Base-by-base conservation (phyloP, 1,140 invertebrate species). In the Laodelphax striatellus region DNA sequence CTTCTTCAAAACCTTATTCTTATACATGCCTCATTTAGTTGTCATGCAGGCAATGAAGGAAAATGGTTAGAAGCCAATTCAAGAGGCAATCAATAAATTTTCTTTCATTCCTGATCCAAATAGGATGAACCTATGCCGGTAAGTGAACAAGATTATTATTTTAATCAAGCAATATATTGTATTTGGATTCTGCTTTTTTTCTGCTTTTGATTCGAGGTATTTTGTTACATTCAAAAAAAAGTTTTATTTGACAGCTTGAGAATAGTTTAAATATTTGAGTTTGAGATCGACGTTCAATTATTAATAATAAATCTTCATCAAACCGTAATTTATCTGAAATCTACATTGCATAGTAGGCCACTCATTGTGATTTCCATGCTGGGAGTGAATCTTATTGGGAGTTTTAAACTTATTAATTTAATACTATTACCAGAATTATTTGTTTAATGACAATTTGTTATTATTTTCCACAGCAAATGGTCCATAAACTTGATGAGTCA, bases 11-110 rank as follows among this genome's bases (percentile, higher is more conserved):
- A n/a, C 84, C 85, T 0, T 87, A 28, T 87, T 86, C 70, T 71
- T 88, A 8, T 83, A 86, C 69, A 67, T 88, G 57, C 80, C 84
- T 0, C 82, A 86, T 69, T 74, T 84, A 13, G 83, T 82, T 80
- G 81, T 14, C 85, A 87, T 65, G 77, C 79, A 0, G 84, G 78
- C 1, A 75, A 85, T 62, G 72, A 76, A 52, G 76, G 79, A 11
- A 75, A 76, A 63, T 76, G 77, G 8, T 69, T 81, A 11, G 82
- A 88, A 68, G 80, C 80, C 0, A 81, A n/a, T 83, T 2, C 72
- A 79, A 63, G 79, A 83, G 64, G 78, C 78, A 59, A 77, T 84
- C 6, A 75, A 83, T 28, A 76, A 79, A 62, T 86, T 86, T 64
- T 69, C 70, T 5, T 73, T 87, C 59, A 87, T 89, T 17, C 68